phyloP scores from a whole-genome alignment of 1,140 invertebrate genomes.

The Pseudachorutes palmiensis region DNA sequence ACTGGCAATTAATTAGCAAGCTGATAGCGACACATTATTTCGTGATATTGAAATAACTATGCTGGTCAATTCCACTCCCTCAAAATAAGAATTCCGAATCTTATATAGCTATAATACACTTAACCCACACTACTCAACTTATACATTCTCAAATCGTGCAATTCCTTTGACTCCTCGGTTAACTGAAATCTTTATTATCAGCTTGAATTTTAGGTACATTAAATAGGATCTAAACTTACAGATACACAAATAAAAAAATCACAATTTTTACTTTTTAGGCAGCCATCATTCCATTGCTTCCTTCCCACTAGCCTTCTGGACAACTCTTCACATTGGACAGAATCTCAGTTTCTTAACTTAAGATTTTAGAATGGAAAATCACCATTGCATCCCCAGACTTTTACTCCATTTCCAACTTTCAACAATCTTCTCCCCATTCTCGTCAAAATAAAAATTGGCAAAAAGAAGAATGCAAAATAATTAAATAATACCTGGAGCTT shows the following conservation, averaged over 20 bases:
- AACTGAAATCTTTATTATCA: neutral
- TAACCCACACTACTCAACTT: too few relatives aligned
- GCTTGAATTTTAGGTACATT: neutral
- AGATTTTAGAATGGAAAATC: too few relatives aligned
- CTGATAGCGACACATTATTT: too few relatives aligned
- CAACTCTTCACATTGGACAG: neutral
- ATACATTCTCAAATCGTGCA: neutral
- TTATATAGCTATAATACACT: too few relatives aligned
- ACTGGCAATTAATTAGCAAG: too few relatives aligned
- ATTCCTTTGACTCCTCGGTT: neutral
- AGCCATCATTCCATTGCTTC: neutral
- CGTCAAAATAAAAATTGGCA: constrained; percentile 6
- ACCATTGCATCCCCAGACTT: too few relatives aligned
- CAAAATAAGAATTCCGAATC: too few relatives aligned
- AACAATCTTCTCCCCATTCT: too few relatives aligned
- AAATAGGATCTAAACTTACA: neutral
- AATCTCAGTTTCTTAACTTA: neutral
- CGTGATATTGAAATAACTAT: too few relatives aligned
- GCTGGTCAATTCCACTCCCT: too few relatives aligned
- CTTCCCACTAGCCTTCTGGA: too few relatives aligned
- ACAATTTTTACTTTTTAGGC: constrained; percentile 2
- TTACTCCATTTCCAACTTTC: too few relatives aligned
- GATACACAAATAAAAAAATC: neutral
- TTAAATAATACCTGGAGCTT: neutral
- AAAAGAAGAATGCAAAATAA: neutral